phyloP scores from a whole-genome alignment of 2,888 invertebrate genomes.

The Ormyrus pomaceus region DNA sequence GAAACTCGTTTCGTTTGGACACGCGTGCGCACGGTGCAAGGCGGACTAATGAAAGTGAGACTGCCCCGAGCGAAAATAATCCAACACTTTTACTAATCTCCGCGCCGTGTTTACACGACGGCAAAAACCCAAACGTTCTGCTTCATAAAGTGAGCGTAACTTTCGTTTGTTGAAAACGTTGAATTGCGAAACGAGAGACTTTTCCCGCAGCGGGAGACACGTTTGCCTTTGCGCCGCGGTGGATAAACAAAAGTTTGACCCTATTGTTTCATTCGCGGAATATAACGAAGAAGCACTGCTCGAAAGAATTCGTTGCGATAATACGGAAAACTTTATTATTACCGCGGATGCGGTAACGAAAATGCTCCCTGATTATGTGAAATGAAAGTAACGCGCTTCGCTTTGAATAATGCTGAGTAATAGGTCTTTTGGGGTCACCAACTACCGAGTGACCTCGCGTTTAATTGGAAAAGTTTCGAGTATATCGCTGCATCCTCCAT shows the following conservation, averaged over 20 bases:
- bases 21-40: background rate
- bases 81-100: background rate
- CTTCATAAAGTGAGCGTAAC: background rate
- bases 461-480: slow-evolving; percentile 51
- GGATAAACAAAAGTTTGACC: too few species aligned
- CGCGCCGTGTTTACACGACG: too few species aligned
- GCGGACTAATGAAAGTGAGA: slow-evolving; percentile 44
- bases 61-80: slow-evolving; percentile 12
- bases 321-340: too few species aligned
- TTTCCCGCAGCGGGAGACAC: too few species aligned
- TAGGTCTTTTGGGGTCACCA: slow-evolving; percentile 18
- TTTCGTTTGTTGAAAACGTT: too few species aligned
- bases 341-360: too few species aligned
- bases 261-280: too few species aligned
- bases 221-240: too few species aligned
- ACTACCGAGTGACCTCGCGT: background rate
- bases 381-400: background rate
- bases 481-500: background rate
- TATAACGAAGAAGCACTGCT: too few species aligned
- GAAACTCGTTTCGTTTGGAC: slow-evolving; percentile 30
- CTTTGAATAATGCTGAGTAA: slow-evolving; percentile 36
- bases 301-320: too few species aligned
- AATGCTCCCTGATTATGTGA: too few species aligned
- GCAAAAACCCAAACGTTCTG: background rate
- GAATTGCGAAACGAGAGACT: too few species aligned